These are phyloP conservation scores for Bombus fervidus DNA, from an alignment of 1,140 invertebrate genomes.

Conservation along the genomic window DNA sequence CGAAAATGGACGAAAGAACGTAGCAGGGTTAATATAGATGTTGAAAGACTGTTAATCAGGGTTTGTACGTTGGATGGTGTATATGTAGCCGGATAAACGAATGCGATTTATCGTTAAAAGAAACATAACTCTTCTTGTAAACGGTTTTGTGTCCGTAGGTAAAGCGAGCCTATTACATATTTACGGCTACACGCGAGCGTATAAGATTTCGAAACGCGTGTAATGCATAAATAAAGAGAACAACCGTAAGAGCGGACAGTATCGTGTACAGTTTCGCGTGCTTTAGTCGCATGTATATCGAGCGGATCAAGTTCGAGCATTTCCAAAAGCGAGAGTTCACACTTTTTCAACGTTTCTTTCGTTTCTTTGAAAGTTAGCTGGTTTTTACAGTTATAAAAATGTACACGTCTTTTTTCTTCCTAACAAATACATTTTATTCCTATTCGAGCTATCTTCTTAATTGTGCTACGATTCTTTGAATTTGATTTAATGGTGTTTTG, in stretches of 20 bases:
- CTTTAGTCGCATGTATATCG: not conserved
- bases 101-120: slow-evolving; percentile 29
- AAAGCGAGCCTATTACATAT: slow-evolving; percentile 45
- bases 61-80: not conserved
- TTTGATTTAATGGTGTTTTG: no score
- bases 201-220: slow-evolving; percentile 49
- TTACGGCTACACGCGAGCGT: slow-evolving; percentile 43
- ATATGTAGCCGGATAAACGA: not conserved
- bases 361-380: not conserved
- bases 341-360: not conserved
- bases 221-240: slow-evolving; percentile 50
- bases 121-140: slow-evolving; percentile 12
- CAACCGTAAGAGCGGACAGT: slow-evolving; percentile 22
- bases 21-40: not conserved
- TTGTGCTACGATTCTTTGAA: no score
- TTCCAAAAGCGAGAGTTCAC: slow-evolving; percentile 6
- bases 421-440: no score
- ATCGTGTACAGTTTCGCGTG: slow-evolving; percentile 1
- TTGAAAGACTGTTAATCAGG: not conserved
- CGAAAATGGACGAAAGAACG: not conserved
- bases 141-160: slow-evolving; percentile 21
- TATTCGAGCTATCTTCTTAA: no score
- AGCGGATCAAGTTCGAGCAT: not conserved
- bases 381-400: no score
- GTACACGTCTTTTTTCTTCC: no score